These are phyloP conservation scores for Cheirogaleus major DNA, from an alignment of 2,797 vertebrate genomes.

Conservation along the genomic window DNA sequence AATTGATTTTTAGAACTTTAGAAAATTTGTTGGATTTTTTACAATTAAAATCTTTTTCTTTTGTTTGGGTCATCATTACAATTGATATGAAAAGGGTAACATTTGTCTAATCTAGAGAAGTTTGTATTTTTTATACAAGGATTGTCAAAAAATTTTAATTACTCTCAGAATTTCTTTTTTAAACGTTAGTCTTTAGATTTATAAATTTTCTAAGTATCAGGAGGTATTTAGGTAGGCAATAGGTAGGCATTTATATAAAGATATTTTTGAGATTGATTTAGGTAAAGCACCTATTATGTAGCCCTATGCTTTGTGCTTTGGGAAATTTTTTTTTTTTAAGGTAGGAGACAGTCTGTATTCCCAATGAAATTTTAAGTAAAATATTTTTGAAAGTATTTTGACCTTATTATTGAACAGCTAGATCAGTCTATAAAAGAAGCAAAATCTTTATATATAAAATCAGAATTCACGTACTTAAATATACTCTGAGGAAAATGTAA, in stretches of 20 bases:
- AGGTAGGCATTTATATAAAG: neutral
- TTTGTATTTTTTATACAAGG: neutral
- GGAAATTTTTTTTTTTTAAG: neutral
- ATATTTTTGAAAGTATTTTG: neutral
- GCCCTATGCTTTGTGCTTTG: neutral
- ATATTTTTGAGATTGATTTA: neutral
- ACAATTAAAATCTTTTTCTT: neutral
- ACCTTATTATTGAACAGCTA: neutral
- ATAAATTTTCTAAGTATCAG: neutral
- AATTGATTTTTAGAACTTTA: neutral
- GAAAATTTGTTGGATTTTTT: neutral
- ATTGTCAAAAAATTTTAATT: neutral
- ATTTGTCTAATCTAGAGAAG: neutral
- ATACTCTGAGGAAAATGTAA: neutral
- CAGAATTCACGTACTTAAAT: neutral
- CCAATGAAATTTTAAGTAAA: neutral
- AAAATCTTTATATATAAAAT: neutral
- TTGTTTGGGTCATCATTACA: neutral
- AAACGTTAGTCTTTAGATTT: neutral
- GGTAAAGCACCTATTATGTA: neutral
- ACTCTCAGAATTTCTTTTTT: neutral
- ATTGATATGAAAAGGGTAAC: neutral
- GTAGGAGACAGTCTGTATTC: neutral
- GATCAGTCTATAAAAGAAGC: neutral
- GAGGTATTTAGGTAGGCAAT: neutral